Conservation (phyloP, 2,888 invertebrate species). For the Melolontha melolontha region DNA sequence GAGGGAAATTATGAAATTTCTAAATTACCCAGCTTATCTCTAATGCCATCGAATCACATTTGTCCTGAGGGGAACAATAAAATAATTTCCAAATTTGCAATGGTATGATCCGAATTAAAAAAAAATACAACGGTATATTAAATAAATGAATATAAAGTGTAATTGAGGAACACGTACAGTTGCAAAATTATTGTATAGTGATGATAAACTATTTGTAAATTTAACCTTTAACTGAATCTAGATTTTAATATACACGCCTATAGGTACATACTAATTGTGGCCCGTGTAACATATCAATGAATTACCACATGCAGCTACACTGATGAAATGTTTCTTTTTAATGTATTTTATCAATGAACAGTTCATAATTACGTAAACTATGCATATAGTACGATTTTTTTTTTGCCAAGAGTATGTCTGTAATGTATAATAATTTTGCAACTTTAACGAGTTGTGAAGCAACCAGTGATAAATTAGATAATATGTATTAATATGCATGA, state of each 20-base stretch:
- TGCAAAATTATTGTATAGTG: slow-evolving; percentile 44
- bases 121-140: no score
- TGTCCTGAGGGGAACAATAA: no score
- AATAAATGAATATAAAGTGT: neutral
- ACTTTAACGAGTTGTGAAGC: slow-evolving; percentile 4
- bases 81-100: no score
- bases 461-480: slow-evolving; percentile 1
- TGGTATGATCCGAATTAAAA: no score
- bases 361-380: slow-evolving; percentile 13
- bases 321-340: slow-evolving; percentile 16
- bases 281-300: slow-evolving; percentile 26
- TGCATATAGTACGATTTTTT: neutral
- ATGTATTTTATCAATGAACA: slow-evolving; percentile 24
- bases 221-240: slow-evolving; percentile 41
- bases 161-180: slow-evolving; percentile 45
- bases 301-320: slow-evolving; percentile 24
- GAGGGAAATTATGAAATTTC: no score
- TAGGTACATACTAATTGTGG: slow-evolving; percentile 10
- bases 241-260: slow-evolving; percentile 13
- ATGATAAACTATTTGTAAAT: slow-evolving; percentile 44
- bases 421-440: slow-evolving; percentile 21
- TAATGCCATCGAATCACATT: no score
- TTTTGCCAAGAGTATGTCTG: no score
- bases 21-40: no score
- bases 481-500: no score